phyloP scores from a whole-genome alignment of 2,888 invertebrate genomes.

The Xestobium rufovillosum region DNA sequence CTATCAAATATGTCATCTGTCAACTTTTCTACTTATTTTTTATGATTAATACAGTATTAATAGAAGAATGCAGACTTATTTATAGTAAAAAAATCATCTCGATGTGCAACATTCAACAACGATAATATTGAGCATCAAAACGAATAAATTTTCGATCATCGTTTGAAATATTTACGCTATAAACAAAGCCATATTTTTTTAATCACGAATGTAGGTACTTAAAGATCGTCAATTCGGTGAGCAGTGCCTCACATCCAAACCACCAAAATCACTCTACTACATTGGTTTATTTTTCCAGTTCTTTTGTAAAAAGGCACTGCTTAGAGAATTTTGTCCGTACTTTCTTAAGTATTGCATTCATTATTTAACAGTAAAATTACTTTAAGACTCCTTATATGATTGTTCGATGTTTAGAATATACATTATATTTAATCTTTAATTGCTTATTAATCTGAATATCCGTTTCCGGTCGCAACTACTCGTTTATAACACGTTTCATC shows the following conservation, averaged over 20 bases:
- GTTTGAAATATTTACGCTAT: not conserved
- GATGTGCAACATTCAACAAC: conserved; percentile 23
- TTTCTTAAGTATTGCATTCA: conserved; percentile 23
- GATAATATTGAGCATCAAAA: conserved; percentile 3
- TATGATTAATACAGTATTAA: too few relatives aligned
- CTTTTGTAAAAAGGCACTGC: too few relatives aligned
- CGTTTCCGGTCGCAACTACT: conserved; percentile 35
- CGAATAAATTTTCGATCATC: not conserved
- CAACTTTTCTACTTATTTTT: too few relatives aligned
- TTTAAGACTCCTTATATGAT: conserved; percentile 29
- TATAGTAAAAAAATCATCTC: conserved; percentile 2
- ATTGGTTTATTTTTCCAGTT: too few relatives aligned
- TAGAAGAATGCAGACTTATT: too few relatives aligned
- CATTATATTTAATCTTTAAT: conserved; percentile 11
- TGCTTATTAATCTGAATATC: conserved; percentile 37
- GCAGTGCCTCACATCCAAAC: too few relatives aligned
- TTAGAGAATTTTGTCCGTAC: conserved; percentile 7
- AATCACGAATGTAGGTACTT: too few relatives aligned
- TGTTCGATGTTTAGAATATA: conserved; percentile 41
- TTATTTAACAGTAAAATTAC: conserved; percentile 4
- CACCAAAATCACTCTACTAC: too few relatives aligned
- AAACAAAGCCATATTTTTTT: too few relatives aligned
- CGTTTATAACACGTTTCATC: conserved; percentile 34
- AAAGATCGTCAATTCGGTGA: too few relatives aligned
- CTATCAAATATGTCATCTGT: too few relatives aligned